phyloP scores from a whole-genome alignment of 2,797 vertebrate species.

The Chelon auratus region DNA sequence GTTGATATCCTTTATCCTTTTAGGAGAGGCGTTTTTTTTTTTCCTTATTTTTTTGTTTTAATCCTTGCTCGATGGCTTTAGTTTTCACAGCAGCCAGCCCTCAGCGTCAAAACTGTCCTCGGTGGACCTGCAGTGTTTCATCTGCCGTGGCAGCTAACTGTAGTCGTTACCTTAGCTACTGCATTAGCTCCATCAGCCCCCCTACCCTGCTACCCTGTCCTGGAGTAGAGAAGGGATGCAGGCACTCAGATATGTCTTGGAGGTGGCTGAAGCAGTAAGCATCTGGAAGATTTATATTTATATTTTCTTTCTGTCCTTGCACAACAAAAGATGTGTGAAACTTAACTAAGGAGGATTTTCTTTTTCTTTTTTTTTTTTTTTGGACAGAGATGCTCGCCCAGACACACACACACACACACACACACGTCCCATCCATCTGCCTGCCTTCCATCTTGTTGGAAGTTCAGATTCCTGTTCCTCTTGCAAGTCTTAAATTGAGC shows the following conservation, averaged over 20 bases:
- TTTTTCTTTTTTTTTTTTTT: not conserved
- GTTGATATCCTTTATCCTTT: not conserved
- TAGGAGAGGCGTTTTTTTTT: too few species aligned
- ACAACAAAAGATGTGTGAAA: constrained; percentile 14
- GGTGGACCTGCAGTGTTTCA: constrained; percentile 67
- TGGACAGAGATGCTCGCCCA: constrained; percentile 1
- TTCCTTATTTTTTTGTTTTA: too few species aligned
- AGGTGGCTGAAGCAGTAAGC: constrained; percentile 22
- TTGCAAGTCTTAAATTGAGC: constrained; percentile 14
- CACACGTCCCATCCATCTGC: not conserved
- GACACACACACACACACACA: not conserved
- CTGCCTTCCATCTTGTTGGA: not conserved
- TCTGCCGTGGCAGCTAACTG: constrained; percentile 62
- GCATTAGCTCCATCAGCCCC: constrained; percentile 73
- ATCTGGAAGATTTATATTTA: constrained; percentile 31
- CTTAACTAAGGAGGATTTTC: not conserved
- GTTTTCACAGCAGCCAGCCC: constrained; percentile 35
- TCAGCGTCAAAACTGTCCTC: constrained; percentile 51
- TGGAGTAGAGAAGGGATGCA: constrained; percentile 47
- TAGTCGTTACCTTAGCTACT: constrained; percentile 67
- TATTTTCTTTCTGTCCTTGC: constrained; percentile 3
- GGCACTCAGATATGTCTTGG: constrained; percentile 38
- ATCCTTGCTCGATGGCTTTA: constrained; percentile 4
- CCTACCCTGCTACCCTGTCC: constrained; percentile 55
- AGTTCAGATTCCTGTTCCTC: constrained; percentile 9